Percentiles rank a stretch among this genome's conserved stretches.
Evolutionary conservation across 2,888 invertebrate genomes (phyloP).

Genomic region (Furcula furcula): DNA sequence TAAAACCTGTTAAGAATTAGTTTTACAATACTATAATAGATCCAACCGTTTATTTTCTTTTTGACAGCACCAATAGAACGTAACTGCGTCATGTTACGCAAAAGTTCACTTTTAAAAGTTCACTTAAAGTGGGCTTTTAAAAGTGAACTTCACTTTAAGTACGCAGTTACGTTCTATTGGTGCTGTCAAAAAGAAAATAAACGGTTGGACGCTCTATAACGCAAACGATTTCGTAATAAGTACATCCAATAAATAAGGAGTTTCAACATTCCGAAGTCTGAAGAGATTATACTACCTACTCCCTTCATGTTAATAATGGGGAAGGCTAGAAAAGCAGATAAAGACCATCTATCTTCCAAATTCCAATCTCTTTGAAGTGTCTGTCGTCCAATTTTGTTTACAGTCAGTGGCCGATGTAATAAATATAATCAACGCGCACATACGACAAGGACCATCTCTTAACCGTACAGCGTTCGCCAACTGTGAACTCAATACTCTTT

Average conservation of each 20-base stretch:
- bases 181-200: too few relatives aligned
- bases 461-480: conserved; percentile 59
- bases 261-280: conserved; percentile 15
- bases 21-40: too few relatives aligned
- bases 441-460: conserved; percentile 61
- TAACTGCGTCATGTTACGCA: too few relatives aligned
- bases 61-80: too few relatives aligned
- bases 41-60: too few relatives aligned
- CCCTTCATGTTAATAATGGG: conserved; percentile 18
- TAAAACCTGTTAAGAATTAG: too few relatives aligned
- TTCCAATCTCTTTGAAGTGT: conserved; percentile 75
- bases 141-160: too few relatives aligned
- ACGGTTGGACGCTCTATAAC: too few relatives aligned
- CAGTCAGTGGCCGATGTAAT: conserved; percentile 69
- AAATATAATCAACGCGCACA: conserved; percentile 78
- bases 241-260: conserved; percentile 20
- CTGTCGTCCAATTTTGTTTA: conserved; percentile 66
- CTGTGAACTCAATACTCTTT: conserved; percentile 71
- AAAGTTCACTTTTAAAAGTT: too few relatives aligned
- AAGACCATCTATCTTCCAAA: conserved; percentile 56
- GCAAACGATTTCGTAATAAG: too few relatives aligned
- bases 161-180: too few relatives aligned
- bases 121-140: too few relatives aligned
- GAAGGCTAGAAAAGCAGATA: conserved; percentile 27
- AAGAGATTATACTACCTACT: conserved; percentile 5